A percentile compares a stretch with the other conserved stretches of the same genome.
Evolutionary conservation across 2,113 vertebrate genomes (phyloP).

Genomic region (Phrynosoma blainvillii): DNA sequence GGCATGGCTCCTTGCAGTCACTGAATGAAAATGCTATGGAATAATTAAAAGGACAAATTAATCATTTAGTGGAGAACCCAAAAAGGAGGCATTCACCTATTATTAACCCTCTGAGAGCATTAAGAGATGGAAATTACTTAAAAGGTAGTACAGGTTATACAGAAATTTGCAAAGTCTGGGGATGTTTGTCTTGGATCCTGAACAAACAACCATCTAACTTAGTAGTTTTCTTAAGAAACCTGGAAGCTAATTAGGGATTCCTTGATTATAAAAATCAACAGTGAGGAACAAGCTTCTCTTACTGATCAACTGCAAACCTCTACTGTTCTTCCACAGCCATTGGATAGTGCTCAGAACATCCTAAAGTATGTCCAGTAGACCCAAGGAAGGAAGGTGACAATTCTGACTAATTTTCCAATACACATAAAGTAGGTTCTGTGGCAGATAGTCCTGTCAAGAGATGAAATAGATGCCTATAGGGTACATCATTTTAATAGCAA

Average conservation of each 20-base stretch:
- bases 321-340: not conserved
- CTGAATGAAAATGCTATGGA: constrained; percentile 10
- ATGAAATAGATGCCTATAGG: not conserved
- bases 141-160: not conserved
- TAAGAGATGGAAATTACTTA: not conserved
- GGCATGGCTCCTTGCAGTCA: not conserved
- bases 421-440: not conserved
- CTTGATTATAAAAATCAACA: not conserved
- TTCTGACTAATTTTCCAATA: no score
- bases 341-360: not conserved
- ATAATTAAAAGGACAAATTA: not conserved
- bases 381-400: not conserved
- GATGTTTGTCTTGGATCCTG: not conserved
- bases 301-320: not conserved
- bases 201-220: not conserved
- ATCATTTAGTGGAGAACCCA: not conserved
- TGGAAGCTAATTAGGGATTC: not conserved
- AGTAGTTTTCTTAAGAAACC: not conserved
- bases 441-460: not conserved
- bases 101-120: not conserved
- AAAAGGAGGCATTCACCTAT: not conserved
- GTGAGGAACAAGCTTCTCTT: not conserved
- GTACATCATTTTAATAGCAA: not conserved
- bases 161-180: not conserved
- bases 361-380: not conserved